phyloP scores from a whole-genome alignment of 2,113 vertebrate genomes.

The Pluvialis apricaria region DNA sequence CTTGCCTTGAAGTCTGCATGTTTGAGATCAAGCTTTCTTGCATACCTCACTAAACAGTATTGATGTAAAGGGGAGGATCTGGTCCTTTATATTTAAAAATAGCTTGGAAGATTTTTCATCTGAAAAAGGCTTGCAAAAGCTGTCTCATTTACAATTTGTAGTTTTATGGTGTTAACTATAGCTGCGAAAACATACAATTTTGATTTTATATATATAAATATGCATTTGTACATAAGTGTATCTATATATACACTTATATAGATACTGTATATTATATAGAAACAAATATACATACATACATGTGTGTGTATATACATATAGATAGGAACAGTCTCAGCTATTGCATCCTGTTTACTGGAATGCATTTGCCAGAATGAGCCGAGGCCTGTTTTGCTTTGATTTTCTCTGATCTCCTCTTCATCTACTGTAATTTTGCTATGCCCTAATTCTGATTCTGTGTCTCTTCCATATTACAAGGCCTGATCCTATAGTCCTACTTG shows the following conservation, averaged over 20 bases:
- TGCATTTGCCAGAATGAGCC: neutral
- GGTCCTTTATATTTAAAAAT: constrained; percentile 18
- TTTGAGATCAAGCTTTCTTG: constrained; percentile 2
- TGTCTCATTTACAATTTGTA: constrained; percentile 18
- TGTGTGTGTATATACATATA: constrained; percentile 27
- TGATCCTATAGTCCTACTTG: neutral
- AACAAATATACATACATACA: neutral
- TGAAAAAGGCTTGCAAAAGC: constrained; percentile 31
- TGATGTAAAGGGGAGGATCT: neutral
- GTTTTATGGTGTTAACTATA: neutral
- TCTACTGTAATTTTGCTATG: neutral
- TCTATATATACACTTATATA: constrained; percentile 27
- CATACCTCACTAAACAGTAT: constrained; percentile 16
- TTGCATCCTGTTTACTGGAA: constrained; percentile 5
- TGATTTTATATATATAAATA: constrained; percentile 17
- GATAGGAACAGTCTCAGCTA: constrained; percentile 7
- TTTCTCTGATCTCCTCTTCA: neutral
- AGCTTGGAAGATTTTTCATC: constrained; percentile 37
- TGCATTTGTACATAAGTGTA: constrained; percentile 37
- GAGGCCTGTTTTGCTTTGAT: neutral
- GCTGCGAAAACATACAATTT: constrained; percentile 24
- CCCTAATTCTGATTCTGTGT: neutral
- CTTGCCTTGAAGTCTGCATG: constrained; percentile 12
- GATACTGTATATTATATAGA: constrained; percentile 28
- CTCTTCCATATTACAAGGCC: neutral